A percentile compares a stretch with the other conserved stretches of the same genome.
These are phyloP conservation scores for Acropternis orthonyx DNA, from an alignment of 2,797 vertebrate genomes.

Conservation along the genomic window DNA sequence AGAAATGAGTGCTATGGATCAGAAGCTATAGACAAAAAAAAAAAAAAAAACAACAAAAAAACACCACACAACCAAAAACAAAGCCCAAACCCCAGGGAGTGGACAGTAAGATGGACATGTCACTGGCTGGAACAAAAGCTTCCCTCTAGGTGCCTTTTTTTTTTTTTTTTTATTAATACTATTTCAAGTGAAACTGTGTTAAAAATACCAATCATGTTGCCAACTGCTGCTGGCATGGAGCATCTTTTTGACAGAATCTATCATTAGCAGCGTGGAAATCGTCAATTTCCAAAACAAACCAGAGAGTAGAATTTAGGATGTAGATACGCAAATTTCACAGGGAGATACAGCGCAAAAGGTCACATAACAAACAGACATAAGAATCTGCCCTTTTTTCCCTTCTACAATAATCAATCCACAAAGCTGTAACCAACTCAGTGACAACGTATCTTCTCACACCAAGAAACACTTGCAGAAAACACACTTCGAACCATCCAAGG, in stretches of 20 bases:
- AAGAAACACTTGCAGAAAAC: not conserved
- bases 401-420: not conserved
- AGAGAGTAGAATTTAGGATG: not conserved
- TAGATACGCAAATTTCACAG: accelerated
- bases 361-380: not conserved
- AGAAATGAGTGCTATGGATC: not conserved
- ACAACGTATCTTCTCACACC: not conserved
- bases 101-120: not conserved
- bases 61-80: not conserved
- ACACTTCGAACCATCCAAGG: not conserved
- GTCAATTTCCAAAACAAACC: not conserved
- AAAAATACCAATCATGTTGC: not conserved
- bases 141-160: not conserved
- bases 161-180: not conserved
- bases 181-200: not conserved
- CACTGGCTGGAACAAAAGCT: not conserved
- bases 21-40: not conserved
- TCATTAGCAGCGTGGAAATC: not conserved
- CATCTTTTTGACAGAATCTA: not conserved
- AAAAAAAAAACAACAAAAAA: too few relatives aligned
- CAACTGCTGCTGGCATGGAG: not conserved
- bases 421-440: not conserved
- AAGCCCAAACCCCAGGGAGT: not conserved
- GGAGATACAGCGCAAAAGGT: not conserved
- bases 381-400: not conserved